Base-by-base conservation (phyloP, 2,888 invertebrate genomes). In the Acronicta psi region DNA sequence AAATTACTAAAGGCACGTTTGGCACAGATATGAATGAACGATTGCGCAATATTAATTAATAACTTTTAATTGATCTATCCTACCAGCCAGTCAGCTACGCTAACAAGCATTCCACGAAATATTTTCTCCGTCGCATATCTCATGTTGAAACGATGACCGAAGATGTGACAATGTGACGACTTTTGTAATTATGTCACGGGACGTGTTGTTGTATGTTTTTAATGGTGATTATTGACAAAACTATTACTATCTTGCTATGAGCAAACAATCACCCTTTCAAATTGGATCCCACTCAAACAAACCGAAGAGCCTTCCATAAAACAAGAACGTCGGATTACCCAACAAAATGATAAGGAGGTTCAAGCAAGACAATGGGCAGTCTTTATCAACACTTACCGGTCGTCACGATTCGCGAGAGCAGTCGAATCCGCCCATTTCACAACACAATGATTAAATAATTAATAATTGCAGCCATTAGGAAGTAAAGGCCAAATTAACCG, bases 401-500 rank as follows among this genome's bases (percentile, higher is more conserved):
- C 81, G 83, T 84, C 87, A 84, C 83, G 87, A 86, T 82, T 80
- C 76, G 76, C 80, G 70, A 71, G 42, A 63, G 57, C 57, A 84
- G 73, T 43, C 79, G 79, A 78, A 80, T 81, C 80, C 76, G 69
- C 62, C 65, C 69, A 81, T 89, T 88, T 86, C 83, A 81, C 79
- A 88, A 87, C 70, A 69, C 66, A 73, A 77, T 82, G 79, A 84
- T 87, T 86, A 86, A 86, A 82, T 85, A 84, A 86, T 82, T 73
- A 82, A 75, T 86, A 87, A 89, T 86, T 83, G 83, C 78, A 67
- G 68, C 81, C 77, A 86, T 88, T 88, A 86, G 84, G 79, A 84
- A 81, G 79, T 75, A 84, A 84, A 85, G 79, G 79, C 78, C 80
- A 79, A 59, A 77, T 73, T 75, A 81, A 86, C 83, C 82, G 84